phyloP scores from a whole-genome alignment of 2,888 invertebrate genomes.

The Alloscopus bannaensis region DNA sequence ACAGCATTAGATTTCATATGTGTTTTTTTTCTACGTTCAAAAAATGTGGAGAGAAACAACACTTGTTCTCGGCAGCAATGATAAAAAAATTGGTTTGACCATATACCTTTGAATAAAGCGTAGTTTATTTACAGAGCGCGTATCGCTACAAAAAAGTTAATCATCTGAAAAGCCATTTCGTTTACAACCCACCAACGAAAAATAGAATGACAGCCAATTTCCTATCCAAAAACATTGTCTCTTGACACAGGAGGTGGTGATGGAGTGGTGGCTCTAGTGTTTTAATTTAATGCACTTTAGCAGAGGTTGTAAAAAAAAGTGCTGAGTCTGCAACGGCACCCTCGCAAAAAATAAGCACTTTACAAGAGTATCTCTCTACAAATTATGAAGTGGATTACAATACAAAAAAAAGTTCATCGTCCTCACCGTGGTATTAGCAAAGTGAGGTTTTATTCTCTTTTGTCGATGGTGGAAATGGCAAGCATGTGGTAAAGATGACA shows the following conservation, averaged over 20 bases:
- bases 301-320: not conserved
- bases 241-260: not conserved
- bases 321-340: conserved; percentile 4
- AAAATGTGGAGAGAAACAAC: not conserved
- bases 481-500: no score
- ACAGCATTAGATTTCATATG: not conserved
- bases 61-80: no score
- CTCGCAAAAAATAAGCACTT: no score
- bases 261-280: not conserved
- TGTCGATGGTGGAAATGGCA: no score
- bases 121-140: conserved; percentile 12
- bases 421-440: no score
- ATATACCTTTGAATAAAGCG: conserved; percentile 1
- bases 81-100: no score
- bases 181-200: conserved; percentile 3
- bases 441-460: no score
- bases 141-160: conserved; percentile 9
- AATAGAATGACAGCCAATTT: conserved; percentile 43
- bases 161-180: conserved; percentile 8
- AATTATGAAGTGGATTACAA: no score
- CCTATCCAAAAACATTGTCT: not conserved
- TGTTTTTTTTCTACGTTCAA: not conserved
- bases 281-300: not conserved
- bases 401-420: no score
- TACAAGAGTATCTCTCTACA: no score